Conservation (phyloP, 2,888 invertebrate genomes). For the Nemotelus nigrinus region DNA sequence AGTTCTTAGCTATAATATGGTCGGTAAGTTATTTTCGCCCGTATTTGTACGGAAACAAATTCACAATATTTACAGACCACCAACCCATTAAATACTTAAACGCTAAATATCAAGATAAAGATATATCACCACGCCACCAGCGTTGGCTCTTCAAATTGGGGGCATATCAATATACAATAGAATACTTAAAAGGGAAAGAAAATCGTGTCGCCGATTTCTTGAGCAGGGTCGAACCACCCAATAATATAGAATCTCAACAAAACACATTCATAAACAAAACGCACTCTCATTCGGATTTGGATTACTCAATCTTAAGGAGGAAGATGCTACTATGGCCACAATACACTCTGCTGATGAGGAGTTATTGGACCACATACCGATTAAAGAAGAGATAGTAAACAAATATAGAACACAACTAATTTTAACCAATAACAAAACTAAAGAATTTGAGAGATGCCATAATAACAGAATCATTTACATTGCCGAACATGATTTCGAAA, state of each 20-base stretch:
- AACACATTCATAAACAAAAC: background rate
- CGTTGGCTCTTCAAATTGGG: no score
- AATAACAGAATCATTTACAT: conserved; percentile 9
- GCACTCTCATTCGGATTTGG: background rate
- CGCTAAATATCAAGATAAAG: no score
- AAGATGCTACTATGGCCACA: conserved; percentile 22
- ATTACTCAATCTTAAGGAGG: background rate
- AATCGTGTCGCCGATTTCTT: background rate
- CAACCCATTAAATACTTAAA: no score
- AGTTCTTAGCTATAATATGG: no score
- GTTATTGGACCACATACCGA: conserved; percentile 43
- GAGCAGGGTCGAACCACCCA: background rate
- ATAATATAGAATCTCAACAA: background rate
- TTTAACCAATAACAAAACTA: conserved; percentile 1
- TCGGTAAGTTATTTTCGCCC: no score
- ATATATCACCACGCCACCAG: no score
- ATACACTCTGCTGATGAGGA: conserved; percentile 41
- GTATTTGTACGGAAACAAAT: no score
- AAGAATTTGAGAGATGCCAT: conserved; percentile 10
- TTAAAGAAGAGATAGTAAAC: conserved; percentile 38
- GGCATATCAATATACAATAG: no score
- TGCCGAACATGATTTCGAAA: conserved; percentile 37
- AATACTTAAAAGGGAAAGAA: no score
- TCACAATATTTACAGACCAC: no score
- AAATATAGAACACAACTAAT: conserved; percentile 38